phyloP scores from a whole-genome alignment of 1,140 invertebrate genomes.

The Euglossa dilemma region DNA sequence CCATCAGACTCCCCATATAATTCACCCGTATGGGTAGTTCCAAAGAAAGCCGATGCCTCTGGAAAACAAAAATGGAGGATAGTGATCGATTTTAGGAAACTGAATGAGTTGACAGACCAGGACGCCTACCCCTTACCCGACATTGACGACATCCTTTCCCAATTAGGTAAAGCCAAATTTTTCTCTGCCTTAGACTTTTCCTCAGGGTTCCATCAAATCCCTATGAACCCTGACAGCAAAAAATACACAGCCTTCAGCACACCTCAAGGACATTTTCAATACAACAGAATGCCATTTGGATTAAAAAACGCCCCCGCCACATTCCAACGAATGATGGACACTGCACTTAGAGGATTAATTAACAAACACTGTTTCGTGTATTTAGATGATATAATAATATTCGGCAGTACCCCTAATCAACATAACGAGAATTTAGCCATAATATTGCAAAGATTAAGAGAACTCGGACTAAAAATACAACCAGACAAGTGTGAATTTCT shows the following conservation, averaged over 20 bases:
- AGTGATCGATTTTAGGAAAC: neutral
- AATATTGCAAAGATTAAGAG: neutral
- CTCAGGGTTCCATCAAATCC: no score
- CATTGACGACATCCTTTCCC: neutral
- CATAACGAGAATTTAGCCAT: neutral
- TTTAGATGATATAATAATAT: neutral
- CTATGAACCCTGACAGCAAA: neutral
- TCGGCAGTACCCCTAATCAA: neutral
- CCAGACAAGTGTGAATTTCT: no score
- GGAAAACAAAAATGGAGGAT: neutral
- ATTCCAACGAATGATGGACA: neutral
- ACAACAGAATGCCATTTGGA: neutral
- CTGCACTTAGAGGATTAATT: fast-evolving
- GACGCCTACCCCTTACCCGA: neutral
- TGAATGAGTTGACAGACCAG: neutral
- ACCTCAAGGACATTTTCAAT: slow-evolving; percentile 2
- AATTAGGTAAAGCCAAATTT: no score
- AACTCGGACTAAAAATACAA: no score
- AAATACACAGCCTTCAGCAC: neutral
- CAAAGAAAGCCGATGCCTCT: neutral
- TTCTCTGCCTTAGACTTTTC: no score
- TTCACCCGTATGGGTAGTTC: slow-evolving; percentile 6
- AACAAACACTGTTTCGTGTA: neutral
- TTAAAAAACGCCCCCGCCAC: neutral
- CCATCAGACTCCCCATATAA: neutral